Percentiles rank a stretch among this genome's conserved stretches.
phyloP scores from a whole-genome alignment of 30 jellyfish, hydroid and myxozoan genomes.

The Sanderia malayensis region DNA sequence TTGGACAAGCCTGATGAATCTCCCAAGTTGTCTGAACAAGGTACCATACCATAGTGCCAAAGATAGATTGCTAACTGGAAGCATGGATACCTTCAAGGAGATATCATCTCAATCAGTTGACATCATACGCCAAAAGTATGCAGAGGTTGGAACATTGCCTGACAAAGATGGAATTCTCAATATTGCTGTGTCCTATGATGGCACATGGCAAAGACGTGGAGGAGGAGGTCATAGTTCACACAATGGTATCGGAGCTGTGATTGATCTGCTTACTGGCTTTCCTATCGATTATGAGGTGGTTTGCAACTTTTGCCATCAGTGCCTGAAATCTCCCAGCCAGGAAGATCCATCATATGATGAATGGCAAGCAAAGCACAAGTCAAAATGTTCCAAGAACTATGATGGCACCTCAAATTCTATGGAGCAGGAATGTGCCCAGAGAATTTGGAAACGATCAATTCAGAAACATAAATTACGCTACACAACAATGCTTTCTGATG shows the following conservation, averaged over 20 bases:
- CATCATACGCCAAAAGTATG: background rate
- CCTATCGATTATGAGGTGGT: background rate
- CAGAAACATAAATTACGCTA: background rate
- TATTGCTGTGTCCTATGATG: background rate
- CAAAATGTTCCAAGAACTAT: conserved; percentile 15
- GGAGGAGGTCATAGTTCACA: background rate
- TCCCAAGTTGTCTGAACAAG: conserved; percentile 7
- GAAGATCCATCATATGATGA: background rate
- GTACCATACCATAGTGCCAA: background rate
- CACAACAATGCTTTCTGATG: conserved; percentile 39
- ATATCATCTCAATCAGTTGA: background rate
- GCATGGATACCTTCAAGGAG: background rate
- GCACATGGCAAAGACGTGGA: background rate
- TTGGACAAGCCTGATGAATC: conserved; percentile 14
- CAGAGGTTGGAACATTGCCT: background rate
- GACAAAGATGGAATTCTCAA: background rate
- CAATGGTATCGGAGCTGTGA: background rate
- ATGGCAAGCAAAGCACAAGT: conserved; percentile 31
- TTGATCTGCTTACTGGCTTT: background rate
- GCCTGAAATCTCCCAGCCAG: background rate
- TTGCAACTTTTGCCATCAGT: background rate
- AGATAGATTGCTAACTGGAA: background rate
- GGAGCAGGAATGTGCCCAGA: conserved; percentile 46
- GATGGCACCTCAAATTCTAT: conserved; percentile 40
- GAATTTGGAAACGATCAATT: conserved; percentile 38